These are phyloP conservation scores for Prunella strophiata DNA, from an alignment of 2,797 vertebrate species.

Conservation along the genomic window DNA sequence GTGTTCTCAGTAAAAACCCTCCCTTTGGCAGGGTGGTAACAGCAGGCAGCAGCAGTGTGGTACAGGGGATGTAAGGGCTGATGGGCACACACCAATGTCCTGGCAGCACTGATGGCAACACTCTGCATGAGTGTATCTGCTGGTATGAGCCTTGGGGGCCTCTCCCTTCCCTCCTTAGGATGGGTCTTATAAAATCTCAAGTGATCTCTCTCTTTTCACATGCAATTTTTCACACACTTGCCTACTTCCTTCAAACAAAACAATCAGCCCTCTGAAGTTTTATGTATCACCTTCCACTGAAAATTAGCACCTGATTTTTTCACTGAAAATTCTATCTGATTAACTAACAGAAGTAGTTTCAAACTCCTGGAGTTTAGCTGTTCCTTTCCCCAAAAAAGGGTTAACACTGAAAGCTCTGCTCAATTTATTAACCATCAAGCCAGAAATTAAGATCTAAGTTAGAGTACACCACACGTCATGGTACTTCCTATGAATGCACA, in stretches of 20 bases:
- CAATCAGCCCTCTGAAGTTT: neutral
- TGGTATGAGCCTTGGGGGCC: neutral
- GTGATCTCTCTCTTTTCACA: neutral
- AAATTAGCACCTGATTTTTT: neutral
- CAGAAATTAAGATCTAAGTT: neutral
- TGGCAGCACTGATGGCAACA: neutral
- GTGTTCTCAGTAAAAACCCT: neutral
- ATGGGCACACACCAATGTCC: neutral
- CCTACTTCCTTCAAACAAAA: neutral
- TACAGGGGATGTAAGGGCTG: neutral
- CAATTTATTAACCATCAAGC: rapidly evolving
- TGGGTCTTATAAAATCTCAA: neutral
- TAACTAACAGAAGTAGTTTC: neutral
- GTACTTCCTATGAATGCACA: neutral
- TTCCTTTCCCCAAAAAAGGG: neutral
- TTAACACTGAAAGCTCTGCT: neutral
- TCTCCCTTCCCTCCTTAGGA: neutral
- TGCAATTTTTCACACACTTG: neutral
- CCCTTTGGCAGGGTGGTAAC: neutral
- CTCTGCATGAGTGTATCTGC: neutral
- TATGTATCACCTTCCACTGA: neutral
- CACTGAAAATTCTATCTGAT: neutral
- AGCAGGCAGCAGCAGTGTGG: neutral
- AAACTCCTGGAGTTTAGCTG: neutral
- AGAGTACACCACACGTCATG: neutral